A percentile compares a stretch with the other conserved stretches of the same genome.
These are phyloP conservation scores for Catagonus wagneri DNA, from an alignment of 2,113 vertebrate genomes.

Conservation along the genomic window DNA sequence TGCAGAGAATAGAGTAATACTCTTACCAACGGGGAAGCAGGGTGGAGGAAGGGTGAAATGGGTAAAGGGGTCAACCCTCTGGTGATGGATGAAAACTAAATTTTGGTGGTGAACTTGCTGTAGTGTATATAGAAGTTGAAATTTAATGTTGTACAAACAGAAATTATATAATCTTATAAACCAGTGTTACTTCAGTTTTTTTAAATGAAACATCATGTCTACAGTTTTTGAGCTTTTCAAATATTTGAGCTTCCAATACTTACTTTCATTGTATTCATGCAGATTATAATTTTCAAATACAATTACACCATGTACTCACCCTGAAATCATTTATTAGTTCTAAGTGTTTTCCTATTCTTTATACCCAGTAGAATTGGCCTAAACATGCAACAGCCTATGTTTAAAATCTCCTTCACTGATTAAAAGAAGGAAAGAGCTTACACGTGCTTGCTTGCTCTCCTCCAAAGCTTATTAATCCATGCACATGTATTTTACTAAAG, in stretches of 20 bases:
- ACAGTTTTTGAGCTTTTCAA: constrained; percentile 52
- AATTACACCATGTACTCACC: constrained; percentile 34
- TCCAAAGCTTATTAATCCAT: constrained; percentile 49
- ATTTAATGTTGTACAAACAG: neutral
- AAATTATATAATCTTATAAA: neutral
- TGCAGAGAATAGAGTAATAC: neutral
- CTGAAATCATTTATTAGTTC: constrained; percentile 65
- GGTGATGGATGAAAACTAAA: neutral
- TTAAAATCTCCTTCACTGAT: constrained; percentile 69
- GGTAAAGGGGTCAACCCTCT: neutral
- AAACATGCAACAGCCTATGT: constrained; percentile 22
- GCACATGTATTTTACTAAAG: constrained; percentile 19
- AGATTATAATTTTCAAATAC: constrained; percentile 66
- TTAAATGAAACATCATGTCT: neutral
- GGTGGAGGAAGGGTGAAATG: neutral
- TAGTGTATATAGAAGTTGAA: neutral
- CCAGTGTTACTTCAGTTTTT: neutral
- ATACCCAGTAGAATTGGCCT: constrained; percentile 36
- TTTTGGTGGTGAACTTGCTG: no score
- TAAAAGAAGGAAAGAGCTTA: constrained; percentile 60
- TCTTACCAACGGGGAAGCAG: neutral
- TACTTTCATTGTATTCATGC: constrained; percentile 46
- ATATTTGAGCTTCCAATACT: constrained; percentile 55
- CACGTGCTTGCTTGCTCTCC: neutral
- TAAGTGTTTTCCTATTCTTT: constrained; percentile 64